These are phyloP conservation scores for Zosterops hypoxanthus DNA, from an alignment of 2,113 vertebrate species.

Conservation along the genomic window DNA sequence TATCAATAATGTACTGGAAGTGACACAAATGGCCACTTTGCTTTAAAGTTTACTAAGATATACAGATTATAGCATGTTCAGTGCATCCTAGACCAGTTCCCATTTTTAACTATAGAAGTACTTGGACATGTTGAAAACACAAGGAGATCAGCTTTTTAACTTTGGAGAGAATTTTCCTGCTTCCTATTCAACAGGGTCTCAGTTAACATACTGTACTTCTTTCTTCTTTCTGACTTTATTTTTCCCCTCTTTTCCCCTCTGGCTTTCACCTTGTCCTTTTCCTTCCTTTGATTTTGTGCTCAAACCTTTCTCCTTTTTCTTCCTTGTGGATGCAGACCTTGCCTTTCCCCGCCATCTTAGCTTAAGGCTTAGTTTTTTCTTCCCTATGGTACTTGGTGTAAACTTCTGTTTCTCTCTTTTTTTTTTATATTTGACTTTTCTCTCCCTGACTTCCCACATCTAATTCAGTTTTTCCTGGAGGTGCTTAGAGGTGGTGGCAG, in stretches of 20 bases:
- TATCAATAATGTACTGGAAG: not conserved
- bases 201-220: not conserved
- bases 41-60: not conserved
- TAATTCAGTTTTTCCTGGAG: not conserved
- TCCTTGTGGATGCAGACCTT: not conserved
- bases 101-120: constrained; percentile 11
- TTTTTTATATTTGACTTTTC: constrained; percentile 25
- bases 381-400: constrained; percentile 12
- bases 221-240: constrained; percentile 30
- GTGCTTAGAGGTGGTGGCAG: too few species aligned
- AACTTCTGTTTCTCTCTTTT: not conserved
- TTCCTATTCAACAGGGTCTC: constrained; percentile 1
- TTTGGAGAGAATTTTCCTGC: constrained; percentile 3
- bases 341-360: constrained; percentile 16
- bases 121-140: not conserved
- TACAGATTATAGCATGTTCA: not conserved
- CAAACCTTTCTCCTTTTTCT: constrained; percentile 5
- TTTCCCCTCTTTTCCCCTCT: constrained; percentile 10
- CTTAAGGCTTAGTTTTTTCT: constrained; percentile 5
- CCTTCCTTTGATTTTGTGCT: constrained; percentile 7
- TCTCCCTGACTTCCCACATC: not conserved
- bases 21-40: not conserved
- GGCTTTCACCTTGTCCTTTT: constrained; percentile 33
- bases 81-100: not conserved
- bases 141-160: not conserved